phyloP scores from a whole-genome alignment of 1,140 invertebrate species.

The Eulimnadia texana region DNA sequence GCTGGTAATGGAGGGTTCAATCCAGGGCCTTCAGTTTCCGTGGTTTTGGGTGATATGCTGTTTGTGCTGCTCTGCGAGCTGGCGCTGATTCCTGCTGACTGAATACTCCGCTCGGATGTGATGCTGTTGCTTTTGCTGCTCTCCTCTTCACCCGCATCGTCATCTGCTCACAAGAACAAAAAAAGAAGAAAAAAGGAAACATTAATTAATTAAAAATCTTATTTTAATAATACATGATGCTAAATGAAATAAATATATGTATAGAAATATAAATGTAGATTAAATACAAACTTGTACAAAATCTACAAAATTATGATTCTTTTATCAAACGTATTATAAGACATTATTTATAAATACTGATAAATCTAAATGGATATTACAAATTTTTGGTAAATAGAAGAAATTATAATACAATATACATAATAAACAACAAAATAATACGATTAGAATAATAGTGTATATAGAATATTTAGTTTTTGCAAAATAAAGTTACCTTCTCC shows the following conservation, averaged over 20 bases:
- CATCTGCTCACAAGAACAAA: conserved; percentile 44
- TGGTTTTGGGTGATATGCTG: conserved; percentile 45
- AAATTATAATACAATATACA: not conserved
- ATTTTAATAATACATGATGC: too few relatives aligned
- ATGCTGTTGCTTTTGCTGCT: conserved; percentile 94
- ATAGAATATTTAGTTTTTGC: not conserved
- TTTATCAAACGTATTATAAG: too few relatives aligned
- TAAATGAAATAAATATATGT: too few relatives aligned
- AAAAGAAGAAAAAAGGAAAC: not conserved
- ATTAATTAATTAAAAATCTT: not conserved
- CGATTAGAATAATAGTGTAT: not conserved
- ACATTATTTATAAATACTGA: too few relatives aligned
- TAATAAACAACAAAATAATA: not conserved
- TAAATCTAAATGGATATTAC: too few relatives aligned
- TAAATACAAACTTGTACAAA: too few relatives aligned
- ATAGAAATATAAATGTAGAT: too few relatives aligned
- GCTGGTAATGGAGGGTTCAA: conserved; percentile 21
- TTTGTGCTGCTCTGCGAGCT: conserved; percentile 76
- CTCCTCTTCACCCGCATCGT: conserved; percentile 77
- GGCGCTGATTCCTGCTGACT: conserved; percentile 64
- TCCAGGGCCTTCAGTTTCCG: conserved; percentile 25
- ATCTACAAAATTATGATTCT: too few relatives aligned
- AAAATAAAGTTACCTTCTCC: conserved; percentile 38
- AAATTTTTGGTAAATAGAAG: too few relatives aligned
- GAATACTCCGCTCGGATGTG: conserved; percentile 81